Conservation (phyloP, 2,113 vertebrate genomes). For the Poeciliopsis occidentalis region DNA sequence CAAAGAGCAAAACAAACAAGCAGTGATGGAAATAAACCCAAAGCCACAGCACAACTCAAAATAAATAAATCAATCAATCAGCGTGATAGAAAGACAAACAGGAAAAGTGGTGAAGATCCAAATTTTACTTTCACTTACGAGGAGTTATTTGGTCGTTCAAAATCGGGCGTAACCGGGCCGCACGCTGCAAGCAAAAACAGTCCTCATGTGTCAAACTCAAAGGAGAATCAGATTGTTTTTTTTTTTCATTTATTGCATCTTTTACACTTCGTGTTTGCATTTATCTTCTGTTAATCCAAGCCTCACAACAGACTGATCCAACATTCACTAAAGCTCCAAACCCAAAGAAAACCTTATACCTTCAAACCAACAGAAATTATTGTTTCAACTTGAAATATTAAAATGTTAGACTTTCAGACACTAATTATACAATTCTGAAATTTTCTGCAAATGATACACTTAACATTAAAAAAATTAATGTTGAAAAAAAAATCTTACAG, state of each 20-base stretch:
- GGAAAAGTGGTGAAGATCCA: background rate
- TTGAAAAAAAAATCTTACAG: too few relatives aligned
- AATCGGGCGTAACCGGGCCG: slow-evolving; percentile 89
- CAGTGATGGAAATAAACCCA: slow-evolving; percentile 7
- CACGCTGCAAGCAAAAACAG: slow-evolving; percentile 86
- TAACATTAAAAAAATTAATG: too few relatives aligned
- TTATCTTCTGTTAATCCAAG: background rate
- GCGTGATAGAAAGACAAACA: background rate
- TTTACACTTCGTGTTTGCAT: background rate
- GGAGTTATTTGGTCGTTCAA: slow-evolving; percentile 80
- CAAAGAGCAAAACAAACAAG: background rate
- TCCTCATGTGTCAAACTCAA: slow-evolving; percentile 12
- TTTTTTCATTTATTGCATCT: background rate
- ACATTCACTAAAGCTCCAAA: too few relatives aligned
- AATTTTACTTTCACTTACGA: slow-evolving; percentile 81
- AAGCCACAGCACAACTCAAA: background rate
- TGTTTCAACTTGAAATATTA: too few relatives aligned
- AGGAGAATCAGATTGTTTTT: background rate
- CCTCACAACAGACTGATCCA: background rate
- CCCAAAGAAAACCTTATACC: too few relatives aligned
- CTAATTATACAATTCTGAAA: too few relatives aligned
- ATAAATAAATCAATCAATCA: too few relatives aligned
- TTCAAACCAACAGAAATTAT: too few relatives aligned
- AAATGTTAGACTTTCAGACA: too few relatives aligned
- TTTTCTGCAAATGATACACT: too few relatives aligned